Base-by-base conservation (phyloP, 2,888 invertebrate genomes). In the Acrobasis consociella region DNA sequence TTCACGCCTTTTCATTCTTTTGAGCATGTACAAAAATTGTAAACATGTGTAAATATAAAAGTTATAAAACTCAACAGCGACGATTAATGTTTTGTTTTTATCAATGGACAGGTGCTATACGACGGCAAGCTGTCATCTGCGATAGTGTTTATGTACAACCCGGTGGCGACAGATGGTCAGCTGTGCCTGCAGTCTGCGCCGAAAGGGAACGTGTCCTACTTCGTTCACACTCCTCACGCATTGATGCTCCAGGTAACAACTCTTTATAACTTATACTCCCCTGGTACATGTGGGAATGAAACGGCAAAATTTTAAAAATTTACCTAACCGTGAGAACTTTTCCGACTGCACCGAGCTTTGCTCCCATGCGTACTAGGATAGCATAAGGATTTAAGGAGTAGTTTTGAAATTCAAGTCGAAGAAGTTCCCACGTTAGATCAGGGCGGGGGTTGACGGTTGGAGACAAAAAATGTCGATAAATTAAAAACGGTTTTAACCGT, bases 91-190 rank as follows among this genome's bases (percentile, higher is more conserved):
- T 13, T 63, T 59, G 58, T 62, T 62, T n/a, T 64, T 63, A 68
- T 52, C 2, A 37, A 11, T 22, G 49, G 60, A 46, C 93, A 99
- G 98, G 98, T 99, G 71, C 94, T 99, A 75, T 99, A 99, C 93
- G 99, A 99, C 92, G 99, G 99, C 69, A 99, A 99, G 92, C 93
- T 99, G 83, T 98, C 99, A 68, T 97, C 96, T 78, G 97, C 97
- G 72, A 97, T 99, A 85, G 98, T 99, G 82, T 99, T 99, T 93
- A 99, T 99, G 97, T 99, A 99, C 94, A 99, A 99, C 93, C 99
- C 99, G 68, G 99, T 99, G 78, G 99, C 99, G 69, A 99, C 99
- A 70, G 99, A 99, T 92, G 98, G 99, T 71, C 99, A 99, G 93
- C 94, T 99, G 69, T 99, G 99, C 93, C 95, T 99, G 73, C 99